Percentiles rank a stretch among this genome's conserved stretches.
Conservation (phyloP, 1,140 invertebrate genomes). For the Drosophila asahinai region DNA sequence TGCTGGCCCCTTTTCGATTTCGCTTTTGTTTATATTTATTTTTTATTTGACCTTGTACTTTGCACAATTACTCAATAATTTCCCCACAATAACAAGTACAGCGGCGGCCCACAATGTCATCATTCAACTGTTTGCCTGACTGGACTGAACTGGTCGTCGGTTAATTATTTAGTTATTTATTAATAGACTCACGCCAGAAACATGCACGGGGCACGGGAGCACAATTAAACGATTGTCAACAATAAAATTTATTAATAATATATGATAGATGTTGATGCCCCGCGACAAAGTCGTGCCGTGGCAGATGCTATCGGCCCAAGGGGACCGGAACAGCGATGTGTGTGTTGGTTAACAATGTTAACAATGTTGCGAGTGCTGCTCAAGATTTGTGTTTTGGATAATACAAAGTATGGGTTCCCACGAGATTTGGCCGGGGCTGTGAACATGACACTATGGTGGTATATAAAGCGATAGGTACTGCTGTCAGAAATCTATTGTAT, state of each 20-base stretch:
- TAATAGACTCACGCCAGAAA: slow-evolving; percentile 55
- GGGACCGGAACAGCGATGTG: slow-evolving; percentile 6
- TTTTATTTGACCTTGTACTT: slow-evolving; percentile 28
- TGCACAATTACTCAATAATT: slow-evolving; percentile 38
- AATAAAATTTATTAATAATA: slow-evolving; percentile 64
- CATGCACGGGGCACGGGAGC: slow-evolving; percentile 64
- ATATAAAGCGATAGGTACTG: slow-evolving; percentile 12
- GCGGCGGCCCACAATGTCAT: slow-evolving; percentile 18
- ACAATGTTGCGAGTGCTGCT: slow-evolving; percentile 2
- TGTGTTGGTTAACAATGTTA: background rate
- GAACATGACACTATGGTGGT: slow-evolving; percentile 1
- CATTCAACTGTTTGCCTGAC: slow-evolving; percentile 14
- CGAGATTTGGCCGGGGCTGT: background rate
- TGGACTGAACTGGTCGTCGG: slow-evolving; percentile 30
- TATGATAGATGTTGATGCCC: slow-evolving; percentile 12
- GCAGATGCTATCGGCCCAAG: slow-evolving; percentile 20
- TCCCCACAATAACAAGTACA: slow-evolving; percentile 24
- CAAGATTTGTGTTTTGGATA: slow-evolving; percentile 36
- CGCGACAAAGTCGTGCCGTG: slow-evolving; percentile 9
- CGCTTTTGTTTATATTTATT: background rate
- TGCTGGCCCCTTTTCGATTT: slow-evolving; percentile 8
- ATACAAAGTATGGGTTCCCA: slow-evolving; percentile 6
- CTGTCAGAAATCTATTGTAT: slow-evolving; percentile 1
- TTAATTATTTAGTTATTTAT: slow-evolving; percentile 60
- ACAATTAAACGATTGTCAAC: slow-evolving; percentile 73